Percentiles rank a stretch among this genome's conserved stretches.
phyloP scores from a whole-genome alignment of 2,888 invertebrate species.

The Craniophora ligustri region DNA sequence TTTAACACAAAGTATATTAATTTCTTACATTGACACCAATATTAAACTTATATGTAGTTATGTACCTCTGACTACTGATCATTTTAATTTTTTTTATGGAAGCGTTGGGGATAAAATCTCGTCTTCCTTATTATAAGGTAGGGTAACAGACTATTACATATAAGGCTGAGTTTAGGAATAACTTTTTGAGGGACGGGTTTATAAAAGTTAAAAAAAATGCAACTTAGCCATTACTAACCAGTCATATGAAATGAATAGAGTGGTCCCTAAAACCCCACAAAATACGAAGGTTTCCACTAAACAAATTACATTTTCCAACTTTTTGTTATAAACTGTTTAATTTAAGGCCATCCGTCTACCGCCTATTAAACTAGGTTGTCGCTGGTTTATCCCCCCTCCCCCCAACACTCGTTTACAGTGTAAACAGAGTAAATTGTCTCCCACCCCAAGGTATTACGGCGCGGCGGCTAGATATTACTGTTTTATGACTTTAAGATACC shows the following conservation, averaged over 20 bases:
- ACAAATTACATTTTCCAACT: slow-evolving; percentile 9
- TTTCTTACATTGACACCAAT: no score
- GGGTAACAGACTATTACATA: no score
- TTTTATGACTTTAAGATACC: slow-evolving; percentile 52
- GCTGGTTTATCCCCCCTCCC: slow-evolving; percentile 21
- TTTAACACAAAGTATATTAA: background rate
- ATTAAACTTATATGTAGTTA: no score
- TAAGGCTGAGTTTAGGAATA: no score
- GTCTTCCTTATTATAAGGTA: no score
- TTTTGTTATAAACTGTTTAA: slow-evolving; percentile 30
- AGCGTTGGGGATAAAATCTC: no score
- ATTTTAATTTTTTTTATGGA: no score
- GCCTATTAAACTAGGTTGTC: slow-evolving; percentile 51
- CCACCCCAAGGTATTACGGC: slow-evolving; percentile 54
- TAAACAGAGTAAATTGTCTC: slow-evolving; percentile 57
- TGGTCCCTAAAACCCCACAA: background rate
- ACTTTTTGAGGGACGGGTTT: no score
- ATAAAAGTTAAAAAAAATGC: no score
- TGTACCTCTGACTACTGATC: no score
- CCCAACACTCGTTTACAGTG: slow-evolving; percentile 32
- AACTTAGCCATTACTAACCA: no score
- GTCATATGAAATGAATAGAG: no score
- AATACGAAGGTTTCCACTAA: background rate
- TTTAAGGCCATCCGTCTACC: slow-evolving; percentile 26
- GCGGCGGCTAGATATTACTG: slow-evolving; percentile 40